A percentile compares a stretch with the other conserved stretches of the same genome.
These are phyloP conservation scores for Sicus ferrugineus DNA, from an alignment of 2,888 invertebrate genomes.

Conservation along the genomic window DNA sequence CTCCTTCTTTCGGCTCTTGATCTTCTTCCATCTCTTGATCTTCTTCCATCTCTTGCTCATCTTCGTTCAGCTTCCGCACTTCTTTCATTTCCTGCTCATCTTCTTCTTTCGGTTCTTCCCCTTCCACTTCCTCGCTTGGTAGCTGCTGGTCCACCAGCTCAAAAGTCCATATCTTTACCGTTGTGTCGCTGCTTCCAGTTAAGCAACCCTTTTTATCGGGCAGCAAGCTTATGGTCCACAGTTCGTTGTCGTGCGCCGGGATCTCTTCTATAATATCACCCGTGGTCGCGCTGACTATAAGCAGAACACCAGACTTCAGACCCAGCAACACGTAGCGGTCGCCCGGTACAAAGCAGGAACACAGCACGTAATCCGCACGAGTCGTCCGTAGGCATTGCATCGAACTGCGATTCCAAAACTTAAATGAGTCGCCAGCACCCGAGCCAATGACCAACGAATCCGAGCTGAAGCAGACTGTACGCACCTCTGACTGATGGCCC, in stretches of 20 bases:
- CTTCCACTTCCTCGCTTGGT: slow-evolving; percentile 69
- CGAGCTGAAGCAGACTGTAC: slow-evolving; percentile 87
- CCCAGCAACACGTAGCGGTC: slow-evolving; percentile 91
- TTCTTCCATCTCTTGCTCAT: too few species aligned
- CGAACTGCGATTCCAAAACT: slow-evolving; percentile 87
- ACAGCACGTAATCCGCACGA: slow-evolving; percentile 72
- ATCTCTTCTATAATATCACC: slow-evolving; percentile 83
- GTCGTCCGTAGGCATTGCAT: slow-evolving; percentile 78
- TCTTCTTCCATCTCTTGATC: not conserved
- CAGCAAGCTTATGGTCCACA: slow-evolving; percentile 79
- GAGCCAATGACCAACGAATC: slow-evolving; percentile 89
- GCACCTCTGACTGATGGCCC: slow-evolving; percentile 91
- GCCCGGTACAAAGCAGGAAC: slow-evolving; percentile 80
- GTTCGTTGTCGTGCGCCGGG: slow-evolving; percentile 81
- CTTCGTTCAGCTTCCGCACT: too few species aligned
- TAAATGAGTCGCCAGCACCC: slow-evolving; percentile 85
- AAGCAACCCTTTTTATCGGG: slow-evolving; percentile 86
- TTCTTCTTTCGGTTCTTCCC: slow-evolving; percentile 55
- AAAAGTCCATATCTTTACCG: slow-evolving; percentile 94
- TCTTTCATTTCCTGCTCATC: too few species aligned
- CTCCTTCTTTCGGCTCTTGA: too few species aligned
- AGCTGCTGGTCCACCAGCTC: slow-evolving; percentile 79
- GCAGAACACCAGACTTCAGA: slow-evolving; percentile 81
- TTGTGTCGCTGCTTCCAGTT: slow-evolving; percentile 88
- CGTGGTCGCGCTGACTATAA: slow-evolving; percentile 85